A percentile compares a stretch with the other conserved stretches of the same genome.
phyloP scores from a whole-genome alignment of 2,888 invertebrate genomes.

The Notodonta ziczac region DNA sequence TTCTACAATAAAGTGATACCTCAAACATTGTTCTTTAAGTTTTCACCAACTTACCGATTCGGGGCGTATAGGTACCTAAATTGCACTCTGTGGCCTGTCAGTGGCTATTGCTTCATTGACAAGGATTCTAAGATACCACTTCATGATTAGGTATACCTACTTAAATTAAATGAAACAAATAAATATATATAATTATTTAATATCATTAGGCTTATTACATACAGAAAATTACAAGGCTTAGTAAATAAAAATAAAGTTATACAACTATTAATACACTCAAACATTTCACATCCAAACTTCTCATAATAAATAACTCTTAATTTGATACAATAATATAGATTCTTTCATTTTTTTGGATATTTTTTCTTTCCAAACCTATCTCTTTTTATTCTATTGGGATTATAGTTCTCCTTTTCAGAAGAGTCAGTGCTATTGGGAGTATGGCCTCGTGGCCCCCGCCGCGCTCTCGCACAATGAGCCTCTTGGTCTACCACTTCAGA shows the following conservation, averaged over 20 bases:
- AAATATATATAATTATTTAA: too few relatives aligned
- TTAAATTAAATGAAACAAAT: too few relatives aligned
- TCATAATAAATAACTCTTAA: background rate
- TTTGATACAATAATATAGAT: background rate
- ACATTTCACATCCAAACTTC: background rate
- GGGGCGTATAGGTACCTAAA: too few relatives aligned
- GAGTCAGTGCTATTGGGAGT: slow-evolving; percentile 73
- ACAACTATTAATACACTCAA: too few relatives aligned
- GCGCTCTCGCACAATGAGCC: slow-evolving; percentile 41
- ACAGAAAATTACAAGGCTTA: too few relatives aligned
- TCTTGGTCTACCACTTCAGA: slow-evolving; percentile 44
- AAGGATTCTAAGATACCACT: too few relatives aligned
- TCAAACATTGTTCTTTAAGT: slow-evolving; percentile 40
- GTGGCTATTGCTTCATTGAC: too few relatives aligned
- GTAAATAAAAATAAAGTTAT: too few relatives aligned
- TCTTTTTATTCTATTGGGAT: slow-evolving; percentile 66
- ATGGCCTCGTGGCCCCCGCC: slow-evolving; percentile 49
- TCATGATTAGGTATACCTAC: too few relatives aligned
- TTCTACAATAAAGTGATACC: slow-evolving; percentile 67
- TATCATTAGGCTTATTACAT: too few relatives aligned
- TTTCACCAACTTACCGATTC: background rate
- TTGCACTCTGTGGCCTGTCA: too few relatives aligned
- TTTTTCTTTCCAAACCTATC: slow-evolving; percentile 42
- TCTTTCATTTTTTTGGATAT: background rate
- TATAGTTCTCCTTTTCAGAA: slow-evolving; percentile 76